phyloP scores from a whole-genome alignment of 1,140 invertebrate species.

The Drosophila punjabiensis region DNA sequence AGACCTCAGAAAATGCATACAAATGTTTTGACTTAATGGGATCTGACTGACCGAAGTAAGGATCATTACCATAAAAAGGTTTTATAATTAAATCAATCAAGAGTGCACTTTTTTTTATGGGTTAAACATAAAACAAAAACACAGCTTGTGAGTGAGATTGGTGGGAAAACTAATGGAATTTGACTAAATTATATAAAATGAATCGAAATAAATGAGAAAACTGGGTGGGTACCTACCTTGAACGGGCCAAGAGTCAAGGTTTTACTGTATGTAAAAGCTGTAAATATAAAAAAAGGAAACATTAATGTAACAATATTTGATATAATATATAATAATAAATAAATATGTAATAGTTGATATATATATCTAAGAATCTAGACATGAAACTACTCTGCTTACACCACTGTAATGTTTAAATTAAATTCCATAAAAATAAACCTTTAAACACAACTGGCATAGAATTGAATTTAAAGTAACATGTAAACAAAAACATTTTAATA shows the following conservation, averaged over 20 bases:
- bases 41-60: not conserved
- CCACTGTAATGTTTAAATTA: no score
- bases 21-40: conserved; percentile 29
- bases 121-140: not conserved
- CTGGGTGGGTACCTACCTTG: not conserved
- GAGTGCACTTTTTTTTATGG: conserved; percentile 6
- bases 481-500: conserved; percentile 15
- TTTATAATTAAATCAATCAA: conserved; percentile 20
- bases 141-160: not conserved
- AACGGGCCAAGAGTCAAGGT: not conserved
- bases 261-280: not conserved
- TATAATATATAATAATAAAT: not conserved
- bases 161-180: not conserved
- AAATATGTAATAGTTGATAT: no score
- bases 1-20: conserved; percentile 20
- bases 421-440: not conserved
- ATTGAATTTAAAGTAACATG: conserved; percentile 16
- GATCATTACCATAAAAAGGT: conserved; percentile 19
- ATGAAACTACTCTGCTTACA: no score
- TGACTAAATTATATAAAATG: not conserved
- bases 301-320: not conserved
- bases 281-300: not conserved
- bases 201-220: not conserved
- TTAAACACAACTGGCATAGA: not conserved
- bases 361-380: not conserved